Evolutionary conservation across 2,888 invertebrate species (phyloP).

Genomic region (Ormyrus thymus): DNA sequence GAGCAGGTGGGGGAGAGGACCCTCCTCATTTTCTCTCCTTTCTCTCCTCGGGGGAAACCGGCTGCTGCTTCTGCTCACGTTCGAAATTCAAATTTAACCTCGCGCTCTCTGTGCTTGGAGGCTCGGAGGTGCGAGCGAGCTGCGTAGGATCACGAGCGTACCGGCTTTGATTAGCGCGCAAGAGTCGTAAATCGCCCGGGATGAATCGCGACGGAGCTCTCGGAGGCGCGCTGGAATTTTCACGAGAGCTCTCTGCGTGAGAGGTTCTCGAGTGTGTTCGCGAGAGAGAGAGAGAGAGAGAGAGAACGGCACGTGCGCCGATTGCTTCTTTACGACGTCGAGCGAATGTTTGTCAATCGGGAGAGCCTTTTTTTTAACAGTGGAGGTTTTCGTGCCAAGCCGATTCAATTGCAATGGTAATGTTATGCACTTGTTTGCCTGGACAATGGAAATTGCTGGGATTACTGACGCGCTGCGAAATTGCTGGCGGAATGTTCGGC

Average conservation of each 20-base stretch:
- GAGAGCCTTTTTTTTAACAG: no score
- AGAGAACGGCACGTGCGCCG: no score
- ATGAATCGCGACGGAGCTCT: neutral
- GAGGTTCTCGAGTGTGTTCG: neutral
- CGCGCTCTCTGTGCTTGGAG: neutral
- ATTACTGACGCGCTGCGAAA: no score
- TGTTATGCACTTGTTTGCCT: no score
- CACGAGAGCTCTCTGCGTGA: neutral
- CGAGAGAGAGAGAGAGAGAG: no score
- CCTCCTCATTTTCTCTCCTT: conserved; percentile 42
- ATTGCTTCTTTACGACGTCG: conserved; percentile 12
- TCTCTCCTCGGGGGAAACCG: conserved; percentile 38
- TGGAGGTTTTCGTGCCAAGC: no score
- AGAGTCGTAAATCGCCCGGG: conserved; percentile 25
- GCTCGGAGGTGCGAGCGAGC: neutral
- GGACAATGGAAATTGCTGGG: no score
- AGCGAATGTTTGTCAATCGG: neutral
- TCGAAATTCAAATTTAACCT: conserved; percentile 51
- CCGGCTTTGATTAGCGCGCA: conserved; percentile 18
- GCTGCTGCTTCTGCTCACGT: conserved; percentile 18
- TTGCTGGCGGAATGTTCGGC: no score
- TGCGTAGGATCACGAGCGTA: conserved; percentile 5
- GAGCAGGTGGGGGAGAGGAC: conserved; percentile 10
- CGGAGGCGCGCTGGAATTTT: neutral
- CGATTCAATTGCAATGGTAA: no score